Conservation (phyloP, 2,113 vertebrate species). For the Sylvietta virens region DNA sequence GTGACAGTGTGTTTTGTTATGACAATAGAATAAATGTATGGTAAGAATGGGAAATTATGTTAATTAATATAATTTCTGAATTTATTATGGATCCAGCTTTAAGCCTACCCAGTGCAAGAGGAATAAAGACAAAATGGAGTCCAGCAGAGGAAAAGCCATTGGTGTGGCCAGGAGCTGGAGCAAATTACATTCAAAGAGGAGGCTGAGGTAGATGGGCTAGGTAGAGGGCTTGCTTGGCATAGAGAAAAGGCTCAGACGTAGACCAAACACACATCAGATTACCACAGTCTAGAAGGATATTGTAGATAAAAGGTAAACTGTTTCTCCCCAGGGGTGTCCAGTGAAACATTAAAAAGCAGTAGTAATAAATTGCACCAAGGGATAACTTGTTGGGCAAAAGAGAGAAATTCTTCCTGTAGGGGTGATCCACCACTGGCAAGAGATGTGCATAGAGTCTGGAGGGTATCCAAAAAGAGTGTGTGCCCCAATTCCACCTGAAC, state of each 20-base stretch:
- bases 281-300: not conserved
- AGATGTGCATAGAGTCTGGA: not conserved
- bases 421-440: not conserved
- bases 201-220: not conserved
- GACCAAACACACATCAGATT: not conserved
- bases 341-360: not conserved
- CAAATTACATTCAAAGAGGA: not conserved
- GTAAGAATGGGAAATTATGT: not conserved
- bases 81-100: not conserved
- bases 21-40: not conserved
- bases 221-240: too few relatives aligned
- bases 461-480: not conserved
- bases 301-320: not conserved
- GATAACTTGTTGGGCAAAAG: not conserved
- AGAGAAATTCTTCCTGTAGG: not conserved
- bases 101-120: not conserved
- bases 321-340: not conserved
- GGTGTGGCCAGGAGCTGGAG: not conserved
- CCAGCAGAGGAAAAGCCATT: not conserved
- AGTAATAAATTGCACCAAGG: not conserved
- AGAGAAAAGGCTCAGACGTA: not conserved
- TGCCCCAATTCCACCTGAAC: not conserved
- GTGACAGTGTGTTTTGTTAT: not conserved
- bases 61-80: not conserved
- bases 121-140: not conserved